Percentiles rank a stretch among this genome's conserved stretches.
phyloP scores from a whole-genome alignment of 2,113 vertebrate species.

The Mobula hypostoma region DNA sequence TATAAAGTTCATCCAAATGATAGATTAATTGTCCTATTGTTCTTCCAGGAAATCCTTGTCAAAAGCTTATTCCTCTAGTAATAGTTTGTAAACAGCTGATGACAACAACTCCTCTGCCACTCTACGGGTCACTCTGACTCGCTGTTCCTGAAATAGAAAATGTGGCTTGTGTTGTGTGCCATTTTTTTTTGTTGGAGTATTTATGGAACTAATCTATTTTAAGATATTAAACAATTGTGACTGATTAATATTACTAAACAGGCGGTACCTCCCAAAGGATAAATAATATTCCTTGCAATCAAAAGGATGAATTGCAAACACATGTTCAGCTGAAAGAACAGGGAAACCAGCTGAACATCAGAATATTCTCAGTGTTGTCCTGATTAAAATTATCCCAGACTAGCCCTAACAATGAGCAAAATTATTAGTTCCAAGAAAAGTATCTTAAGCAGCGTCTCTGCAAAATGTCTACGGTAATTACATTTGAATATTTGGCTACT shows the following conservation, averaged over 20 bases:
- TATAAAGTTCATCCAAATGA: slow-evolving; percentile 2
- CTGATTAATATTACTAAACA: slow-evolving; percentile 2
- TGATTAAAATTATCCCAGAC: background rate
- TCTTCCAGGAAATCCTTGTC: slow-evolving; percentile 33
- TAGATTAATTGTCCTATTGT: slow-evolving; percentile 22
- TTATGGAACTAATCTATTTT: slow-evolving; percentile 25
- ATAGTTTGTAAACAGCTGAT: background rate
- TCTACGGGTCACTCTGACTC: background rate
- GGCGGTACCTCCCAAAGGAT: background rate
- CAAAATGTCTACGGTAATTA: background rate
- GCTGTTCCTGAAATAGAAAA: slow-evolving; percentile 19
- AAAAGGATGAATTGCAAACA: background rate
- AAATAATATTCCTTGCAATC: background rate
- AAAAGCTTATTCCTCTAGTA: slow-evolving; percentile 22
- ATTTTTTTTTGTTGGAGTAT: background rate
- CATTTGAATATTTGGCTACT: background rate
- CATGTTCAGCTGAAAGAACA: background rate
- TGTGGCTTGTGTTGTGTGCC: background rate
- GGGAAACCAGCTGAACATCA: background rate
- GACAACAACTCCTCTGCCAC: background rate
- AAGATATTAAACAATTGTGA: background rate
- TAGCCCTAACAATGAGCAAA: background rate
- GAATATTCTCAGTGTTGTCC: background rate
- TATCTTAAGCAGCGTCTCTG: background rate
- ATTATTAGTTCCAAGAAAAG: slow-evolving; percentile 2